Conservation (phyloP, 2,113 vertebrate species). For the Etheostoma cragini region DNA sequence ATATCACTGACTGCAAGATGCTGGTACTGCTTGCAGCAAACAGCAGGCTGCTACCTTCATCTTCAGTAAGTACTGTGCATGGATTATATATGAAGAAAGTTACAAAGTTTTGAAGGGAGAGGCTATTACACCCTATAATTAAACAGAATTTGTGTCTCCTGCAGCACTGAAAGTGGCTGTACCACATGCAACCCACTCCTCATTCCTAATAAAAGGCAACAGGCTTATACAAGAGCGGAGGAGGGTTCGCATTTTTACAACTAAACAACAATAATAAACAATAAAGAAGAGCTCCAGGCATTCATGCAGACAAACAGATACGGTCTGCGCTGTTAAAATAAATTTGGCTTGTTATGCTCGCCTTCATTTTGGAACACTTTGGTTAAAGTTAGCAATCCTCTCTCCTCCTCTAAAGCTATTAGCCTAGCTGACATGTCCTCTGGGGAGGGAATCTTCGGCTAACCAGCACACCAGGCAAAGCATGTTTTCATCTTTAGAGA, state of each 20-base stretch:
- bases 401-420: conserved; percentile 42
- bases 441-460: conserved; percentile 35
- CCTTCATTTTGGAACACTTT: conserved; percentile 52
- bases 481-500: conserved; percentile 75
- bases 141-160: conserved; percentile 37
- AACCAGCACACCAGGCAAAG: conserved; percentile 61
- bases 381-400: conserved; percentile 21
- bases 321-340: not conserved
- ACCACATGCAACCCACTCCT: conserved; percentile 13
- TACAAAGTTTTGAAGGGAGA: conserved; percentile 46
- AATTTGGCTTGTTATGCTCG: conserved; percentile 29
- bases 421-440: conserved; percentile 48
- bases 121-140: conserved; percentile 40
- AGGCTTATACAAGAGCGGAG: not conserved
- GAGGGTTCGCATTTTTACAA: conserved; percentile 10
- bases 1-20: conserved; percentile 27
- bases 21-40: conserved; percentile 38
- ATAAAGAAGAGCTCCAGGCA: conserved; percentile 26
- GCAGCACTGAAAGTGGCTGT: conserved; percentile 24
- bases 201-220: conserved; percentile 43
- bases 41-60: conserved; percentile 59
- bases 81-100: conserved; percentile 64
- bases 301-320: conserved; percentile 16
- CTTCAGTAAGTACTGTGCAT: conserved; percentile 55
- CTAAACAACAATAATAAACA: conserved; percentile 23